Evolutionary conservation across 1,140 invertebrate species (phyloP).

Genomic region (Megalonaias nervosa): DNA sequence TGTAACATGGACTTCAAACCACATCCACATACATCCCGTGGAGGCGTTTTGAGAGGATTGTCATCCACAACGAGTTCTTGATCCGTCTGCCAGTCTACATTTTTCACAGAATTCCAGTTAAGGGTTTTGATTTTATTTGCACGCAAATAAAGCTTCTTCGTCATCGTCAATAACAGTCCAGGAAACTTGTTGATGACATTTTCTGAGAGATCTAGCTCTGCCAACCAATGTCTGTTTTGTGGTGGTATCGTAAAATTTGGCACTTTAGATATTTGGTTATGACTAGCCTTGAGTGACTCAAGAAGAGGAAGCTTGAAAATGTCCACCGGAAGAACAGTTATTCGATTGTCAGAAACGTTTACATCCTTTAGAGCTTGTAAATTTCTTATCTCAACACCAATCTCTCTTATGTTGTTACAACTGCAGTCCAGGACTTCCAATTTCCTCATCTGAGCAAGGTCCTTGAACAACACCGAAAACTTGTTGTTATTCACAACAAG

Average conservation of each 20-base stretch:
- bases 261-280: conserved; percentile 63
- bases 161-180: conserved; percentile 59
- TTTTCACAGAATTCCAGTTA: conserved; percentile 55
- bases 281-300: conserved; percentile 60
- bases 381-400: conserved; percentile 55
- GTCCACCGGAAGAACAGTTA: conserved; percentile 62
- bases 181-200: conserved; percentile 65
- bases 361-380: conserved; percentile 55
- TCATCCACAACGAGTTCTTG: conserved; percentile 56
- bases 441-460: conserved; percentile 50
- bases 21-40: conserved; percentile 59
- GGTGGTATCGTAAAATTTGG: conserved; percentile 62
- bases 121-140: conserved; percentile 63
- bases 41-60: conserved; percentile 64
- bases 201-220: conserved; percentile 61
- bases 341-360: conserved; percentile 62
- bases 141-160: conserved; percentile 57
- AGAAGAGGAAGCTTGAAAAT: conserved; percentile 59
- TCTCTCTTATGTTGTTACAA: conserved; percentile 53
- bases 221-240: conserved; percentile 52
- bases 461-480: conserved; percentile 54
- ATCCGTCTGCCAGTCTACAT: conserved; percentile 46
- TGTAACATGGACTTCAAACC: conserved; percentile 60
- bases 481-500: conserved; percentile 64
- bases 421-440: conserved; percentile 61